Base-by-base conservation (phyloP, 2,113 vertebrate genomes). In the Saguinus imperator region DNA sequence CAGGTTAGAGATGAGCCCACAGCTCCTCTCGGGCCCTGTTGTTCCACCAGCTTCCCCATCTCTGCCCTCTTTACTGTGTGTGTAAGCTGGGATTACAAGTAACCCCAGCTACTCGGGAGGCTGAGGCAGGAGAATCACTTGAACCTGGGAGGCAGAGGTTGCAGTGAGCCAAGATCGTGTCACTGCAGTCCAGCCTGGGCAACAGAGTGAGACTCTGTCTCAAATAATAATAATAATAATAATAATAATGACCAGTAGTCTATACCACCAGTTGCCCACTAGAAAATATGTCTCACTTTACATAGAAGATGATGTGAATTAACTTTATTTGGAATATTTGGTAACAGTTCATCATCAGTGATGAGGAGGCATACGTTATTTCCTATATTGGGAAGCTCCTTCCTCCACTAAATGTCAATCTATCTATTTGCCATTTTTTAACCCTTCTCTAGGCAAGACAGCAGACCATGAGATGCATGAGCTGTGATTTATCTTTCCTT, bases 241-340 rank as follows among this genome's bases (percentile, higher is more conserved):
- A 52, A 52, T 50, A 86, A 55, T 10, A 25, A 21, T 20, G 29
- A 25, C 66, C 40, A 16, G 13, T 21, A 12, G 52, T 81, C 87
- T 58, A 32, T 8, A 32, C 45, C 11, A 45, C 21, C 4, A 5
- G 48, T 32, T 50, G 52, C 23, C 66, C 45, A 23, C 76, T 75
- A 50, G 48, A 57, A 81, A 45, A 48, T 16, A 20, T 17, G 7
- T n/a, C n/a, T 90, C 68, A 40, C 57, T 45, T 68, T 75, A 52
- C 32, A 6, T 87, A 21, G 13, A 40, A 35, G 11, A 25, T 61
- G 32, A 87, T 61, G 40, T 55, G 48, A 40, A 9, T 75, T 91
- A 11, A 52, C 73, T 89, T 79, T 68, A 64, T 89, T 89, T 76
- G 89, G 66, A 86, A n/a, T 92, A 48, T 89, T 82, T 96, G 40